phyloP scores from a whole-genome alignment of 2,797 vertebrate genomes.

The Picus viridis region DNA sequence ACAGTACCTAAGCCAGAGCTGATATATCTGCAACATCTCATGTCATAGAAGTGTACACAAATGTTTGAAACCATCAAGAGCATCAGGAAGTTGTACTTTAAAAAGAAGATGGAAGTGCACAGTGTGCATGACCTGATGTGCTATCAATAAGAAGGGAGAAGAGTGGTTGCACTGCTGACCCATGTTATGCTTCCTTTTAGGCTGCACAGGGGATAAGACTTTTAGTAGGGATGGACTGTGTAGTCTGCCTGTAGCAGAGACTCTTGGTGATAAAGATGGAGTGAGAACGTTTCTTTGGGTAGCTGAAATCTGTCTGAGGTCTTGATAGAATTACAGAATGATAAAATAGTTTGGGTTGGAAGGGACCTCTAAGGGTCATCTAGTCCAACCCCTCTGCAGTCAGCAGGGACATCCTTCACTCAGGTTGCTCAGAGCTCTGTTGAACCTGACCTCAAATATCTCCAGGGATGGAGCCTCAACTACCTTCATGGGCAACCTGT shows the following conservation, averaged over 20 bases:
- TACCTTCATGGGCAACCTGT: too few relatives aligned
- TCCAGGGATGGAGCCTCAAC: too few relatives aligned
- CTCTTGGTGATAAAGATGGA: neutral
- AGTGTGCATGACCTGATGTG: accelerated
- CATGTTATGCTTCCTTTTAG: accelerated
- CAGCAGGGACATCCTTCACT: too few relatives aligned
- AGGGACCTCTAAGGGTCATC: too few relatives aligned
- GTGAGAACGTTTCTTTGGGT: neutral
- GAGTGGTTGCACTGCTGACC: neutral
- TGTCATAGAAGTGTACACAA: neutral
- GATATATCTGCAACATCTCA: neutral
- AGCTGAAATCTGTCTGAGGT: neutral
- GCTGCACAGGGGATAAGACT: neutral
- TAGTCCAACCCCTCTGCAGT: too few relatives aligned
- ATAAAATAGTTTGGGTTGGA: too few relatives aligned
- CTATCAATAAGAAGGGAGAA: too few relatives aligned
- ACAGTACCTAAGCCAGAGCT: neutral
- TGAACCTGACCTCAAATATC: too few relatives aligned
- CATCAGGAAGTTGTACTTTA: neutral
- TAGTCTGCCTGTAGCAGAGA: neutral
- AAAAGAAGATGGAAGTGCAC: neutral
- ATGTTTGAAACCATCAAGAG: too few relatives aligned
- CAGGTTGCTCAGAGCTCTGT: too few relatives aligned
- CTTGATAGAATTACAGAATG: too few relatives aligned
- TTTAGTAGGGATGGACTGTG: neutral